phyloP scores from a whole-genome alignment of 1,140 invertebrate species.

The Megathymus violae region DNA sequence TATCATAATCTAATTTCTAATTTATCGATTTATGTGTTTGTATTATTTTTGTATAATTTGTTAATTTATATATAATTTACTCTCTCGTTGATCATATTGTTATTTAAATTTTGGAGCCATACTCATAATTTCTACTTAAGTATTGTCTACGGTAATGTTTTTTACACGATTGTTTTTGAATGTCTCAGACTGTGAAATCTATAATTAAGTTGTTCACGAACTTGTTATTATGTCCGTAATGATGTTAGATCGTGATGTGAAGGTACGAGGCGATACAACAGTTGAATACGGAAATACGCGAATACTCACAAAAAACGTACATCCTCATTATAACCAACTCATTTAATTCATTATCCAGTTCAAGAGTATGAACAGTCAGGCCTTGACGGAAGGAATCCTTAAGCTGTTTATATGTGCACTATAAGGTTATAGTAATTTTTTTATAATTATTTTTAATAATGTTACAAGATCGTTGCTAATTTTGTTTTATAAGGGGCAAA shows the following conservation, averaged over 20 bases:
- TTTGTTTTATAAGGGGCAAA: too few species aligned
- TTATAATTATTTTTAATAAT: too few species aligned
- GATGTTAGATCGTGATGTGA: constrained; percentile 44
- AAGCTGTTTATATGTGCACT: too few species aligned
- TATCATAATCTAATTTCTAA: too few species aligned
- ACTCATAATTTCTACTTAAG: constrained; percentile 21
- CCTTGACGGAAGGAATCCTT: too few species aligned
- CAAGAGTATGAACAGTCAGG: constrained; percentile 20
- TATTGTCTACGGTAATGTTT: constrained; percentile 19
- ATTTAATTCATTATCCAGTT: constrained; percentile 50
- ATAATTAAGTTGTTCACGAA: constrained; percentile 62
- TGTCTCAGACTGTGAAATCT: constrained; percentile 41
- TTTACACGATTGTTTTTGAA: too few species aligned
- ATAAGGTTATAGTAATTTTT: too few species aligned
- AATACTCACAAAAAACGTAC: constrained; percentile 52
- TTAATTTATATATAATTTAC: too few species aligned
- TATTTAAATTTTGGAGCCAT: neutral
- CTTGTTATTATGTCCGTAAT: constrained; percentile 44
- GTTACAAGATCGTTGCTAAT: too few species aligned
- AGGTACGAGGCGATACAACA: constrained; percentile 34
- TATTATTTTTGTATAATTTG: too few species aligned
- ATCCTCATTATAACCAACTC: constrained; percentile 28
- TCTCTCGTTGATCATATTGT: too few species aligned
- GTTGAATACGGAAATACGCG: constrained; percentile 55
- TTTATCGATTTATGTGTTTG: too few species aligned